phyloP scores from a whole-genome alignment of 2,113 vertebrate species.

The Thunnus thynnus region DNA sequence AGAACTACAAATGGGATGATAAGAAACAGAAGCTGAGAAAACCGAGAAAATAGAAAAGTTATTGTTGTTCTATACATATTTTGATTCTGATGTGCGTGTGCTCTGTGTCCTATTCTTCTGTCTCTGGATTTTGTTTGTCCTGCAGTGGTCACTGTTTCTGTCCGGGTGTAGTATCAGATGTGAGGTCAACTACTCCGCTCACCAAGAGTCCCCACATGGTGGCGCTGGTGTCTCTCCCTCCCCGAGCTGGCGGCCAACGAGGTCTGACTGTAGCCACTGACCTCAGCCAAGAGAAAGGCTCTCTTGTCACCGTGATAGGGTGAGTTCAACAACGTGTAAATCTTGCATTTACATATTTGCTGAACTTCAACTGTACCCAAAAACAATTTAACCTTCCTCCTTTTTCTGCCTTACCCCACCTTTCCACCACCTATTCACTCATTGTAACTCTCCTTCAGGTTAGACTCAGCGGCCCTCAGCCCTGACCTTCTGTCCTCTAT shows the following conservation, averaged over 20 bases:
- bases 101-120: neutral
- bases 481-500: conserved; percentile 92
- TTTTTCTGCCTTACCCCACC: neutral
- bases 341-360: neutral
- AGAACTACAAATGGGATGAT: neutral
- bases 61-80: neutral
- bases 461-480: conserved; percentile 88
- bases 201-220: conserved; percentile 91
- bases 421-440: neutral
- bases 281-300: conserved; percentile 83
- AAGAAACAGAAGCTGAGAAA: neutral
- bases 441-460: conserved; percentile 71
- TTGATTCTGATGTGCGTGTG: neutral
- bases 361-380: neutral
- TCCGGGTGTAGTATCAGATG: conserved; percentile 86
- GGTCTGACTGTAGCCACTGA: conserved; percentile 90
- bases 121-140: neutral
- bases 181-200: conserved; percentile 69
- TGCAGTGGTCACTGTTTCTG: conserved; percentile 92
- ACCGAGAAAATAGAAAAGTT: neutral
- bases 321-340: conserved; percentile 77
- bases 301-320: conserved; percentile 90
- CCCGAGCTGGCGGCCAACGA: conserved; percentile 84
- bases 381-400: neutral
- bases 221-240: conserved; percentile 93